Evolutionary conservation across 2,888 invertebrate genomes (phyloP).

Genomic region (Volucella zonaria): DNA sequence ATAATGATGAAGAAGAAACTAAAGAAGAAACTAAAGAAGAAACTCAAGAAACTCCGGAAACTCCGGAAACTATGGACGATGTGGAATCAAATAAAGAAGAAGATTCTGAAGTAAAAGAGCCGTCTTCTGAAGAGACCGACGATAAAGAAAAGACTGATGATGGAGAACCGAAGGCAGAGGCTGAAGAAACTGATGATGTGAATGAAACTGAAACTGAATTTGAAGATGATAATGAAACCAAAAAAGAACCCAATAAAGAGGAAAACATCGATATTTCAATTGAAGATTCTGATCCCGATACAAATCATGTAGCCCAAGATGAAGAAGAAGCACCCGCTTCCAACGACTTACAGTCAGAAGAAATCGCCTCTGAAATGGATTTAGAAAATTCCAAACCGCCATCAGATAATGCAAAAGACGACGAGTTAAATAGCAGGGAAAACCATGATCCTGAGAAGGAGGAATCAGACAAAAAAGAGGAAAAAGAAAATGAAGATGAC

Average conservation of each 20-base stretch:
- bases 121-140: constrained; percentile 35
- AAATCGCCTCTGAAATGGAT: background rate
- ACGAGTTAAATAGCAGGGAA: constrained; percentile 47
- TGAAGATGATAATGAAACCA: constrained; percentile 45
- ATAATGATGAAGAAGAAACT: constrained; percentile 54
- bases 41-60: too few species aligned
- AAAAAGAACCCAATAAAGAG: constrained; percentile 55
- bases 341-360: constrained; percentile 16
- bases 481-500: constrained; percentile 76
- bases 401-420: constrained; percentile 22
- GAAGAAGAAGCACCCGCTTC: constrained; percentile 24
- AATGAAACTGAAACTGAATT: constrained; percentile 66
- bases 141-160: constrained; percentile 50
- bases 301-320: constrained; percentile 13
- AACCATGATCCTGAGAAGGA: constrained; percentile 34
- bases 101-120: constrained; percentile 55
- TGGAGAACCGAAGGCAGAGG: constrained; percentile 41
- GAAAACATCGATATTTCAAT: constrained; percentile 69
- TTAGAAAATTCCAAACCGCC: constrained; percentile 7
- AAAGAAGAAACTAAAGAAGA: constrained; percentile 23
- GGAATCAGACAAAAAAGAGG: constrained; percentile 31
- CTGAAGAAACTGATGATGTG: constrained; percentile 58
- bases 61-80: background rate
- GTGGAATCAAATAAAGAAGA: background rate
- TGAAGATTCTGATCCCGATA: constrained; percentile 51